Percentiles rank a stretch among this genome's conserved stretches.
These are phyloP conservation scores for Sebastes fasciatus DNA, from an alignment of 2,113 vertebrate genomes.

Conservation along the genomic window DNA sequence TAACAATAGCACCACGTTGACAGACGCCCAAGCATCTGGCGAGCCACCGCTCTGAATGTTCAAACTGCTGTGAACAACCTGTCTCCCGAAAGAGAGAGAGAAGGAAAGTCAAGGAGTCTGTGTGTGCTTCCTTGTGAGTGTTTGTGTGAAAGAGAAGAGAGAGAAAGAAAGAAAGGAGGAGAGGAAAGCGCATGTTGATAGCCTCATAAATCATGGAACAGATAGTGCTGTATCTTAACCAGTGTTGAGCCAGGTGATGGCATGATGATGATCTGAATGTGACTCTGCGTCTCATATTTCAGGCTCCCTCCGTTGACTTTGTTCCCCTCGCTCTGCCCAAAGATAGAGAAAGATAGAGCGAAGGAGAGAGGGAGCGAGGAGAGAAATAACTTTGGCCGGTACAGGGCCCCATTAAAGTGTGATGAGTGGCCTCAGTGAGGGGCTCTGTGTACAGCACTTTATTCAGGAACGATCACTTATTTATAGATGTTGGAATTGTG, in stretches of 20 bases:
- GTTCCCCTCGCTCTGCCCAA: constrained; percentile 28
- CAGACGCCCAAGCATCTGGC: constrained; percentile 83
- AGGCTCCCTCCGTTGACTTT: constrained; percentile 44
- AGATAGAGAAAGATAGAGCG: constrained; percentile 49
- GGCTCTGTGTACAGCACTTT: constrained; percentile 83
- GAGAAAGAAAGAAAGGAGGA: constrained; percentile 3
- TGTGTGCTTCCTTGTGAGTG: constrained; percentile 20
- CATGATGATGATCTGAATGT: constrained; percentile 61
- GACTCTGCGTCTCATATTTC: constrained; percentile 41
- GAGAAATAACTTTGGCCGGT: constrained; percentile 72
- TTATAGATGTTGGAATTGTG: constrained; percentile 85
- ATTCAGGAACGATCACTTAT: constrained; percentile 85
- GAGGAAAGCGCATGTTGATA: constrained; percentile 56
- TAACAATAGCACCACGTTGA: constrained; percentile 80
- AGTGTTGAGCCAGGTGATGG: constrained; percentile 67
- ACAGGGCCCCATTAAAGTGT: constrained; percentile 80
- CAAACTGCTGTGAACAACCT: constrained; percentile 76
- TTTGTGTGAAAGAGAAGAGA: constrained; percentile 43
- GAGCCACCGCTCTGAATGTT: constrained; percentile 69
- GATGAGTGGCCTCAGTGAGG: constrained; percentile 79
- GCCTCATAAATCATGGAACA: constrained; percentile 75
- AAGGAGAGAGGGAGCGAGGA: constrained; percentile 25
- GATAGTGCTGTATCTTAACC: constrained; percentile 67
- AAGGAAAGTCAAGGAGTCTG: constrained; percentile 41
- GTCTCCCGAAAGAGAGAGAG: constrained; percentile 58